These are phyloP conservation scores for Apeira syringaria DNA, from an alignment of 2,888 invertebrate genomes.

Conservation along the genomic window DNA sequence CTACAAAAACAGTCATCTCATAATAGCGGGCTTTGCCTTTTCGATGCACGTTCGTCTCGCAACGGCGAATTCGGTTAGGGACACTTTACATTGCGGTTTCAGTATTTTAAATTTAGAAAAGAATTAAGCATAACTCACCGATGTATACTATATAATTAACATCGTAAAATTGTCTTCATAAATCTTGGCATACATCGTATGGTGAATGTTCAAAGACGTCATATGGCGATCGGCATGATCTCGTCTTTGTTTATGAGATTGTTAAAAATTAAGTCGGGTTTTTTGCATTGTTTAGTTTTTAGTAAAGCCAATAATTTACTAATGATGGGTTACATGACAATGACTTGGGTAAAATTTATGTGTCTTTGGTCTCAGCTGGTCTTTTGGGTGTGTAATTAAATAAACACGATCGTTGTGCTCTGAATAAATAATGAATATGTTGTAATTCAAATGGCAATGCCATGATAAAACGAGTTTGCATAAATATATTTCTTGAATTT, in stretches of 20 bases:
- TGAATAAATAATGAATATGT: constrained; percentile 13
- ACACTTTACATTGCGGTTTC: constrained; percentile 50
- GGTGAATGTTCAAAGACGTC: constrained; percentile 62
- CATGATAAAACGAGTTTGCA: no score
- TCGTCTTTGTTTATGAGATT: constrained; percentile 70
- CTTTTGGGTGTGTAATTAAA: constrained; percentile 23
- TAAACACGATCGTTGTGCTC: constrained; percentile 10
- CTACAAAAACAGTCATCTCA: constrained; percentile 60
- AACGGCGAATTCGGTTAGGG: constrained; percentile 46
- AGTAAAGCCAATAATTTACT: constrained; percentile 47
- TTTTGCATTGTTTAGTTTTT: constrained; percentile 57
- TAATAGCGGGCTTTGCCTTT: constrained; percentile 50
- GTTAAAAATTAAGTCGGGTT: constrained; percentile 55
- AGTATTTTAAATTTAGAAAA: constrained; percentile 7
- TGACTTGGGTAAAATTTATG: constrained; percentile 38
- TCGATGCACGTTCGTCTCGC: constrained; percentile 53
- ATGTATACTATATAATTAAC: constrained; percentile 38
- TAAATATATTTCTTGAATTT: not conserved
- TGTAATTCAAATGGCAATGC: no score
- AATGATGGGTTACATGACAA: constrained; percentile 48
- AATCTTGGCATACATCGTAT: constrained; percentile 59
- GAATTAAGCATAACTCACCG: constrained; percentile 30
- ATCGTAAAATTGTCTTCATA: constrained; percentile 43
- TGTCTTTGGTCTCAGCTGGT: constrained; percentile 26
- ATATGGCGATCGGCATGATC: constrained; percentile 72